A percentile compares a stretch with the other conserved stretches of the same genome.
phyloP scores from a whole-genome alignment of 2,797 vertebrate species.

The Odontamblyopus rebecca region DNA sequence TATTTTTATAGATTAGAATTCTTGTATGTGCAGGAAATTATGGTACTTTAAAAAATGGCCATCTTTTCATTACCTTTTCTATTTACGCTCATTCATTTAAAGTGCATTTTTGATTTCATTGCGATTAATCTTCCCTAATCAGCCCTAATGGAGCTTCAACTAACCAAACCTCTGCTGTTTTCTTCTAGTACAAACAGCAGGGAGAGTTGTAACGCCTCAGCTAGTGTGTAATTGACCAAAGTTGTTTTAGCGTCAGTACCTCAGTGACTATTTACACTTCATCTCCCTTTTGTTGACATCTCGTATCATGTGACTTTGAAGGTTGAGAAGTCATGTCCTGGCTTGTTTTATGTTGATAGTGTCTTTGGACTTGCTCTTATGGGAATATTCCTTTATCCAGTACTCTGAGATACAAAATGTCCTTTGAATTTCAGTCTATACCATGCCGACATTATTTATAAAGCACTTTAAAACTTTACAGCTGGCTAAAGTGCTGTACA shows the following conservation, averaged over 20 bases:
- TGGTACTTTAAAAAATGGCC: no score
- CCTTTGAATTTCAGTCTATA: neutral
- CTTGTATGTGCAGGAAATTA: no score
- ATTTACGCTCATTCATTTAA: no score
- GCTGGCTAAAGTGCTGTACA: no score
- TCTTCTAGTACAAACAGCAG: slow-evolving; percentile 9
- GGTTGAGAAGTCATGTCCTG: neutral
- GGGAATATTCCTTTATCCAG: neutral
- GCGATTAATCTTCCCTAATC: no score
- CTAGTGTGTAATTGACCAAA: neutral
- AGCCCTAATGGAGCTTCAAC: slow-evolving; percentile 3
- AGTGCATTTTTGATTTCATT: no score
- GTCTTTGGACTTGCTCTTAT: neutral
- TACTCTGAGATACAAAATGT: slow-evolving; percentile 38
- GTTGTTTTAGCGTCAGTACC: neutral
- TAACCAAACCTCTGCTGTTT: slow-evolving; percentile 30
- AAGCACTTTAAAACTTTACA: no score
- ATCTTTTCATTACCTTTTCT: no score
- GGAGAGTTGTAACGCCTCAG: slow-evolving; percentile 7
- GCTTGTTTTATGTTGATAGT: neutral
- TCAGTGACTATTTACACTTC: neutral
- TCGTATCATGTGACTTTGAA: neutral
- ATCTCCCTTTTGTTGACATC: neutral
- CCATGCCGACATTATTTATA: no score
- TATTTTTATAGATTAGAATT: no score